phyloP scores from a whole-genome alignment of 1,140 invertebrate species.

The Drosophila asahinai region DNA sequence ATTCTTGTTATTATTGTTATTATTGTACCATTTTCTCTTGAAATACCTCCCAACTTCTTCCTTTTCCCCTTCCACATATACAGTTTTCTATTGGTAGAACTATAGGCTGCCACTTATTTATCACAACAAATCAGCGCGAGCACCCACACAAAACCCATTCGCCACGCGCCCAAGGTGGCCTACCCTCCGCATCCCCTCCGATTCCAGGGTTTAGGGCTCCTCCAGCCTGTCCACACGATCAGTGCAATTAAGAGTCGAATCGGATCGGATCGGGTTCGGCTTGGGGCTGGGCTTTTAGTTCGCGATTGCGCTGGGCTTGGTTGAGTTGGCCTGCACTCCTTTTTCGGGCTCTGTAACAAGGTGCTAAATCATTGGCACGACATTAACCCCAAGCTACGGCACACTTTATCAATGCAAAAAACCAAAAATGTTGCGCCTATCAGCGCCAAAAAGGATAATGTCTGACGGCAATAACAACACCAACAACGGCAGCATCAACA shows the following conservation, averaged over 20 bases:
- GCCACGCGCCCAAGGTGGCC: slow-evolving; percentile 78
- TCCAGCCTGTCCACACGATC: slow-evolving; percentile 75
- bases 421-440: slow-evolving; percentile 77
- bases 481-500: slow-evolving; percentile 45
- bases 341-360: slow-evolving; percentile 73
- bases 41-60: not conserved
- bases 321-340: slow-evolving; percentile 9
- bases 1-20: too few relatives aligned
- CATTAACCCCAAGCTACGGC: slow-evolving; percentile 84
- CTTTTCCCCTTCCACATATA: not conserved
- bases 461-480: slow-evolving; percentile 52
- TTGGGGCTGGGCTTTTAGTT: slow-evolving; percentile 18
- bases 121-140: slow-evolving; percentile 81
- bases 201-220: slow-evolving; percentile 29
- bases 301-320: not conserved
- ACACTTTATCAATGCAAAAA: slow-evolving; percentile 84
- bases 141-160: slow-evolving; percentile 83
- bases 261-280: slow-evolving; percentile 45
- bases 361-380: slow-evolving; percentile 85
- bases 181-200: slow-evolving; percentile 13
- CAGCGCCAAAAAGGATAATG: slow-evolving; percentile 79
- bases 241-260: slow-evolving; percentile 78
- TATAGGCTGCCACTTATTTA: slow-evolving; percentile 78
- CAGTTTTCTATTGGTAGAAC: slow-evolving; percentile 14
- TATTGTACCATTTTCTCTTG: too few relatives aligned